Evolutionary conservation across 2,113 vertebrate species (phyloP).

Genomic region (Pseudolaguvia tuberculata): DNA sequence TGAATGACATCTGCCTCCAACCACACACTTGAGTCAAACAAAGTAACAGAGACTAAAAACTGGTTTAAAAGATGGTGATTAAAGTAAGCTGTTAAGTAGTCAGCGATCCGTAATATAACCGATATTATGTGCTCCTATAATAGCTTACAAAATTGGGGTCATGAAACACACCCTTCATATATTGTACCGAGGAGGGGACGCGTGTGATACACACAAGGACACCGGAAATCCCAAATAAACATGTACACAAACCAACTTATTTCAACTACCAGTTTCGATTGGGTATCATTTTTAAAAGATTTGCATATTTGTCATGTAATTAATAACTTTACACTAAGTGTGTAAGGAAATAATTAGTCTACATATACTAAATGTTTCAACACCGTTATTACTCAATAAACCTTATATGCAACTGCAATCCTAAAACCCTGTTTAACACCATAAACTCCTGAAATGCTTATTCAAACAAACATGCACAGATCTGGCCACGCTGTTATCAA

Average conservation of each 20-base stretch:
- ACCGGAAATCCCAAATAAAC: background rate
- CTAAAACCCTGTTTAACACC: background rate
- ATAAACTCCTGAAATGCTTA: background rate
- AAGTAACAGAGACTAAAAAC: background rate
- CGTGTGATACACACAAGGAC: background rate
- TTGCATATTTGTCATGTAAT: too few relatives aligned
- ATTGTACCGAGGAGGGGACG: background rate
- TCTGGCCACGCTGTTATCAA: background rate
- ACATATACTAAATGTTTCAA: background rate
- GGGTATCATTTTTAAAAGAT: background rate
- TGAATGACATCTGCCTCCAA: background rate
- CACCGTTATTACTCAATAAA: background rate
- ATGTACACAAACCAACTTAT: background rate
- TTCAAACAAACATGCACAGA: background rate
- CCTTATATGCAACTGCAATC: background rate
- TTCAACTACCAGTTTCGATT: background rate
- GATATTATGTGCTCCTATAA: constrained; percentile 4
- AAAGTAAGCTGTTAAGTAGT: constrained; percentile 5
- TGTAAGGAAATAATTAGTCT: too few relatives aligned
- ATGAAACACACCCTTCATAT: constrained; percentile 6
- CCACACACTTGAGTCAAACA: constrained; percentile 17
- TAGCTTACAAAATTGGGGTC: constrained; percentile 20
- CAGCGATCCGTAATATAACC: background rate
- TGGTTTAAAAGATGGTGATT: background rate
- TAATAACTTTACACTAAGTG: too few relatives aligned